Evolutionary conservation across 1,140 invertebrate species (phyloP).

Genomic region (Hyphantria cunea): DNA sequence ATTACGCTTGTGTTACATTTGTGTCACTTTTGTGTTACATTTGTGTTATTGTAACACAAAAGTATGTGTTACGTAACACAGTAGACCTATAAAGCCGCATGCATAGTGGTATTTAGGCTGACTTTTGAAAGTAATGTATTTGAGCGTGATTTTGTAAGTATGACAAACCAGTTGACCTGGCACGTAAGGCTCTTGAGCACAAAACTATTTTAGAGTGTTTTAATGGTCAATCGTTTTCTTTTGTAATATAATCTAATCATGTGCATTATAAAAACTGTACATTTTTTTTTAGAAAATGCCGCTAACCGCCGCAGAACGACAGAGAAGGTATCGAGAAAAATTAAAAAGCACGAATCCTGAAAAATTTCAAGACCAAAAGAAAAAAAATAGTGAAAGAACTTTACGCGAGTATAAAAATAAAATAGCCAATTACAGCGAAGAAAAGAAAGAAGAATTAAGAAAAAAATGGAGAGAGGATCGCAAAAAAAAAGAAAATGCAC

Average conservation of each 20-base stretch:
- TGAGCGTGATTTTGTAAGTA: too few relatives aligned
- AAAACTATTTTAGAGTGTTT: slow-evolving; percentile 1
- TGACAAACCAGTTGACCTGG: neutral
- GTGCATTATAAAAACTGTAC: too few relatives aligned
- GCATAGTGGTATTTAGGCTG: slow-evolving; percentile 3
- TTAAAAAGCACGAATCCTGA: slow-evolving; percentile 1
- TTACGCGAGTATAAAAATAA: neutral
- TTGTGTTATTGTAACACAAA: slow-evolving; percentile 12
- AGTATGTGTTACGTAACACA: slow-evolving; percentile 13
- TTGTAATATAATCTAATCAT: too few relatives aligned
- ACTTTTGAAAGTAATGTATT: neutral
- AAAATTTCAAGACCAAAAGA: neutral
- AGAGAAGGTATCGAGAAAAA: slow-evolving; percentile 3
- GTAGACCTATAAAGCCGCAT: slow-evolving; percentile 12
- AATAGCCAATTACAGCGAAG: slow-evolving; percentile 1
- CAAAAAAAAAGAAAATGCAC: slow-evolving; percentile 1
- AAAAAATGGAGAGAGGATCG: slow-evolving; percentile 5
- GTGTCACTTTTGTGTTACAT: slow-evolving; percentile 6
- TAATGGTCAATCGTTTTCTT: neutral
- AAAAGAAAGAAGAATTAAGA: neutral
- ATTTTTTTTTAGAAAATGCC: neutral
- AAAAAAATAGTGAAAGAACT: neutral
- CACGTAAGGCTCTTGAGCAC: neutral
- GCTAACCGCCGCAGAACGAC: neutral
- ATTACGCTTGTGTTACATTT: neutral